Conservation (phyloP, 30 jellyfish, hydroid and myxozoan species). For the Chrysaora quinquecirrha region DNA sequence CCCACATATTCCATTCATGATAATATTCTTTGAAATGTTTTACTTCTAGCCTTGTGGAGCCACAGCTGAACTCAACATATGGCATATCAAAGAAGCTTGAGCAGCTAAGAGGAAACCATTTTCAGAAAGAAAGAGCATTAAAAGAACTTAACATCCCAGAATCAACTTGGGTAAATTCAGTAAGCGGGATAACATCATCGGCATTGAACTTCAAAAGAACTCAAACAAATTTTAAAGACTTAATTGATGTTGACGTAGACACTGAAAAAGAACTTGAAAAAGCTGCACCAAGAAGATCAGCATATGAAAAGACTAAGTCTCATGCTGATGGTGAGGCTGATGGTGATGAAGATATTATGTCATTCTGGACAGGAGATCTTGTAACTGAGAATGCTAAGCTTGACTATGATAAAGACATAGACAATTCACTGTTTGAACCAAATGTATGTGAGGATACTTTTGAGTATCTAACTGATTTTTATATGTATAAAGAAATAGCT, state of each 20-base stretch:
- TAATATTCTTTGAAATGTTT: no score
- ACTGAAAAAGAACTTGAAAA: conserved; percentile 17
- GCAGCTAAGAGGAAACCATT: conserved; percentile 8
- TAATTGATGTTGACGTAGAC: conserved; percentile 49
- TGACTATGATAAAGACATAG: conserved; percentile 49
- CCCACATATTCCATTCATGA: no score
- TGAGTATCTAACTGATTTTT: conserved; percentile 44
- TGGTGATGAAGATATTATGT: conserved; percentile 28
- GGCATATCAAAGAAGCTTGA: conserved; percentile 50
- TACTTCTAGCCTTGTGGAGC: conserved; percentile 61
- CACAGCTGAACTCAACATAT: conserved; percentile 69
- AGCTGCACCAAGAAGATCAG: conserved; percentile 54
- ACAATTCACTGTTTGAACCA: conserved; percentile 34
- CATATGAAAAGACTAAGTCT: neutral
- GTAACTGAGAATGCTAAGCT: conserved; percentile 59
- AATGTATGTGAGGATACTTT: conserved; percentile 1
- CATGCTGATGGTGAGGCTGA: neutral
- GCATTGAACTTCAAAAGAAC: conserved; percentile 66
- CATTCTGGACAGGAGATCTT: conserved; percentile 67
- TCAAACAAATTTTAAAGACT: conserved; percentile 16
- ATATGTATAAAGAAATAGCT: conserved; percentile 42
- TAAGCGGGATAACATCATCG: conserved; percentile 46
- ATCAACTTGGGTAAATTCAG: neutral
- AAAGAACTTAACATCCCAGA: neutral
- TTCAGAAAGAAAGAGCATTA: neutral